phyloP scores from a whole-genome alignment of 1,140 invertebrate species.

The Caerostris darwini region DNA sequence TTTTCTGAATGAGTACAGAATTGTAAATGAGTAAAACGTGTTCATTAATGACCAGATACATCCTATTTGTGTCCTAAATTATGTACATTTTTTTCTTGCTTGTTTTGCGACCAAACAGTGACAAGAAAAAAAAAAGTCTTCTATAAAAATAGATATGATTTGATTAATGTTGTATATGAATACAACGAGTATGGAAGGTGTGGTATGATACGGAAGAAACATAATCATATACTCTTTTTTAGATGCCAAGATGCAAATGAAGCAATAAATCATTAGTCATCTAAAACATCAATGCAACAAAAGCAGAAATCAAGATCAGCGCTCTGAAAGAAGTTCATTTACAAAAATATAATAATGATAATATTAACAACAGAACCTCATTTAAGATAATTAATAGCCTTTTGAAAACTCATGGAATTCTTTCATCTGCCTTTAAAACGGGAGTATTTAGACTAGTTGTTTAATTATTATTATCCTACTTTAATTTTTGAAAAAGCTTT shows the following conservation, averaged over 20 bases:
- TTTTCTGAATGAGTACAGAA: too few relatives aligned
- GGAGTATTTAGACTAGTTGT: too few relatives aligned
- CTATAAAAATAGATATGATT: neutral
- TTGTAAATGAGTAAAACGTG: too few relatives aligned
- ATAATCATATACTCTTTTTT: neutral
- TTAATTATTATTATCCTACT: too few relatives aligned
- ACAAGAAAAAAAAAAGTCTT: neutral
- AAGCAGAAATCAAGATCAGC: neutral
- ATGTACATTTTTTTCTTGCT: neutral
- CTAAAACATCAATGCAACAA: neutral
- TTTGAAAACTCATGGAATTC: too few relatives aligned
- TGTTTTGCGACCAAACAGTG: neutral
- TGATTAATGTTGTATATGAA: neutral
- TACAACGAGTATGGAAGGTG: neutral
- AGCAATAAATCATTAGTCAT: neutral
- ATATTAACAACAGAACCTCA: too few relatives aligned
- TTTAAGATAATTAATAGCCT: too few relatives aligned
- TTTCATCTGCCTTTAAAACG: too few relatives aligned
- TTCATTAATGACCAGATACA: neutral
- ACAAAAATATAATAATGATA: too few relatives aligned
- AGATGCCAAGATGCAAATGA: neutral
- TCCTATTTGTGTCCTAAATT: constrained; percentile 14
- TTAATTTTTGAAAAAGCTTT: too few relatives aligned
- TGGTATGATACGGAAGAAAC: neutral
- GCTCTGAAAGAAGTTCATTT: too few relatives aligned